Conservation (phyloP, 2,113 vertebrate species). For the Catharus minimus region DNA sequence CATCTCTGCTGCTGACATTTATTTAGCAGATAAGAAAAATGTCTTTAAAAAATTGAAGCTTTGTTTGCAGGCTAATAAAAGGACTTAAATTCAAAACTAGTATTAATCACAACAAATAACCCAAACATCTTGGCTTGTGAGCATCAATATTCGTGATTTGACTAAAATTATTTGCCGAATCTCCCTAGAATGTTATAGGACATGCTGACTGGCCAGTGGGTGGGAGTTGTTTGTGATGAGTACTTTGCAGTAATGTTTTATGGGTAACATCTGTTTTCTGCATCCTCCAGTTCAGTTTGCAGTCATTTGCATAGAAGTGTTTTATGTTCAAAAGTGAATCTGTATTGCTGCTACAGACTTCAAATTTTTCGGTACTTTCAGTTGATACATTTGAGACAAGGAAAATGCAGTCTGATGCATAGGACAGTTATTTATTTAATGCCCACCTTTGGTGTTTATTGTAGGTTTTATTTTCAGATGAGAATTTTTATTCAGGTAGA, state of each 20-base stretch:
- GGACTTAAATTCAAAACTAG: not conserved
- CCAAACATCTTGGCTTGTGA: constrained; percentile 19
- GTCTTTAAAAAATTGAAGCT: not conserved
- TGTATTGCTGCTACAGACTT: not conserved
- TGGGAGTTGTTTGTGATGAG: constrained; percentile 33
- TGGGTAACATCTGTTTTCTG: constrained; percentile 49
- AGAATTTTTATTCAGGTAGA: not conserved
- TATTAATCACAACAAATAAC: constrained; percentile 39
- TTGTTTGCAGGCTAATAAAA: constrained; percentile 7
- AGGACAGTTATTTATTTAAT: not conserved
- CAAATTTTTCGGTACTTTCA: not conserved
- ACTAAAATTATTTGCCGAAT: constrained; percentile 33
- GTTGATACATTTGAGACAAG: not conserved
- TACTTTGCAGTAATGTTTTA: constrained; percentile 42
- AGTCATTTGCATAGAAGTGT: not conserved
- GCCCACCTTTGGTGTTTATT: not conserved
- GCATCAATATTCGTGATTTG: constrained; percentile 32
- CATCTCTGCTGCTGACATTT: not conserved
- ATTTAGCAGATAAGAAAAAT: constrained; percentile 3
- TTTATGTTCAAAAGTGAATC: not conserved
- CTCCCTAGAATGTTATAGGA: constrained; percentile 9
- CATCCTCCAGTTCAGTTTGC: constrained; percentile 25
- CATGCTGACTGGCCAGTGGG: constrained; percentile 45
- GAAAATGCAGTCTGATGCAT: not conserved
- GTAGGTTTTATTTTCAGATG: not conserved